phyloP scores from a whole-genome alignment of 2,888 invertebrate species.

The Smittia aterrima region DNA sequence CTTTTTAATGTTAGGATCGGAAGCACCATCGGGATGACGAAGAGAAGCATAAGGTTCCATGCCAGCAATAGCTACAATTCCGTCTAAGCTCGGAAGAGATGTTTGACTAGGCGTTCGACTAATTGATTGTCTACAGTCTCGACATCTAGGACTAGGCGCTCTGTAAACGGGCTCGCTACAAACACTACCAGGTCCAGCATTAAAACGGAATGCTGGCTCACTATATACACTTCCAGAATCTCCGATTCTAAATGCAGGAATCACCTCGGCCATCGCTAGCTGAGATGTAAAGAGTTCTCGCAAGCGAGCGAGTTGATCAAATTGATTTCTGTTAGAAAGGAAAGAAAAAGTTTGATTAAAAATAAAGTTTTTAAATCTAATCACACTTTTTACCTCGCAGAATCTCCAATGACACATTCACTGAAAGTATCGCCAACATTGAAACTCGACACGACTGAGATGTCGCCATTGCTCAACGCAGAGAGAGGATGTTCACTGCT shows the following conservation, averaged over 20 bases:
- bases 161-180: conserved; percentile 82
- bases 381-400: conserved; percentile 49
- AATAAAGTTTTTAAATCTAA: neutral
- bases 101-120: conserved; percentile 54
- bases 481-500: conserved; percentile 80
- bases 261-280: conserved; percentile 70
- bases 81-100: conserved; percentile 61
- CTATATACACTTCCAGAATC: conserved; percentile 54
- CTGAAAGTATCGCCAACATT: conserved; percentile 55
- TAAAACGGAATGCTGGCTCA: conserved; percentile 54
- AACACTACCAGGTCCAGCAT: conserved; percentile 70
- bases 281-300: conserved; percentile 80
- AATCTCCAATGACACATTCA: conserved; percentile 53
- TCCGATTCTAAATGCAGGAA: conserved; percentile 60
- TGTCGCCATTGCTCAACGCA: conserved; percentile 85
- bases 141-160: conserved; percentile 52
- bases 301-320: conserved; percentile 77
- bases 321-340: conserved; percentile 55
- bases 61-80: conserved; percentile 61
- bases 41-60: conserved; percentile 67
- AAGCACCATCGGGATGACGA: conserved; percentile 88
- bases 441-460: conserved; percentile 87
- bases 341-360: neutral
- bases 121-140: conserved; percentile 47
- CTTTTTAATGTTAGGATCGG: conserved; percentile 83